A percentile compares a stretch with the other conserved stretches of the same genome.
Conservation (phyloP, 1,140 invertebrate species). For the Ceratina japonica region DNA sequence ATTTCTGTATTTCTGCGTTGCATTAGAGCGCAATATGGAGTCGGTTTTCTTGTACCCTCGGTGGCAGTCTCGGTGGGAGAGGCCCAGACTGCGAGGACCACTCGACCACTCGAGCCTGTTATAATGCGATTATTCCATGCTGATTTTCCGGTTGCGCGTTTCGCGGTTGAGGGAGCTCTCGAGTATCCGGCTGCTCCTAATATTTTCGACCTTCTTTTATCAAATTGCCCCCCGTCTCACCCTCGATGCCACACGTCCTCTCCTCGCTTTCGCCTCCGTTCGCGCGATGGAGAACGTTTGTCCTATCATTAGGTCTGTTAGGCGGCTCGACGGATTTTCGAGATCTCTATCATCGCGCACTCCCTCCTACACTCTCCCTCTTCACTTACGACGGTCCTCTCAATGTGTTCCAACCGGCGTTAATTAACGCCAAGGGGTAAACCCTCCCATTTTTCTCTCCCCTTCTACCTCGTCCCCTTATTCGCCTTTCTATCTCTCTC, state of each 20-base stretch:
- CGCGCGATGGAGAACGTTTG: slow-evolving; percentile 15
- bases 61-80: too few relatives aligned
- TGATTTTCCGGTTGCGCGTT: slow-evolving; percentile 58
- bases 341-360: background rate
- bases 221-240: background rate
- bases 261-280: background rate
- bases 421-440: slow-evolving; percentile 8
- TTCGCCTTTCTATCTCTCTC: too few relatives aligned
- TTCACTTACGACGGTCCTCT: background rate
- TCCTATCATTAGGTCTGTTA: background rate
- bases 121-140: slow-evolving; percentile 71
- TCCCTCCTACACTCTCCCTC: background rate
- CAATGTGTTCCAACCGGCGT: background rate
- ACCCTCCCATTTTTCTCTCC: background rate
- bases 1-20: too few relatives aligned
- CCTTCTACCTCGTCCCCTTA: too few relatives aligned
- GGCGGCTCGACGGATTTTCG: background rate
- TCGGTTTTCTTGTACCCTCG: too few relatives aligned
- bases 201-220: slow-evolving; percentile 33
- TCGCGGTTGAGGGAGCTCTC: slow-evolving; percentile 47
- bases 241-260: too few relatives aligned
- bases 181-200: slow-evolving; percentile 41
- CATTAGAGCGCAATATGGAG: too few relatives aligned
- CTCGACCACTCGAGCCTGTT: slow-evolving; percentile 3
- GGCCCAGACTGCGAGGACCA: background rate